Conservation (phyloP, 2,113 vertebrate species). For the Noctilio leporinus region DNA sequence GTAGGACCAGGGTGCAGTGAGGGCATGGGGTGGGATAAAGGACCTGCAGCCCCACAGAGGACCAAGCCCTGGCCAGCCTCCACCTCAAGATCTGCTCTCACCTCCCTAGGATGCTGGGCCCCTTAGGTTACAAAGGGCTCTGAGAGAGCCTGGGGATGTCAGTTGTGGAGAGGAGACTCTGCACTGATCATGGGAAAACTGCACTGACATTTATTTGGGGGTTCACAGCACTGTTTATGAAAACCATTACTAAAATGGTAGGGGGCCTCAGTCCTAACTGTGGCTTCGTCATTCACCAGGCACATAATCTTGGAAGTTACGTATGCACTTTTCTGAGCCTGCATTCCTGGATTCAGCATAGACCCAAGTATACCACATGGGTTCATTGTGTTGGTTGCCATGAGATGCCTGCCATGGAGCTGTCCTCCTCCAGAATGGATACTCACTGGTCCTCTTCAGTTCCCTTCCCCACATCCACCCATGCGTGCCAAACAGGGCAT, state of each 20-base stretch:
- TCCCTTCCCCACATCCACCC: not conserved
- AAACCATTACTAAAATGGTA: not conserved
- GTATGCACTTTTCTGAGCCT: not conserved
- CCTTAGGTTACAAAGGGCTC: not conserved
- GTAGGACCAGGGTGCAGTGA: not conserved
- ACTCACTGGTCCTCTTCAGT: not conserved
- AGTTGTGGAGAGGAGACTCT: not conserved
- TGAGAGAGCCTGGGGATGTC: not conserved
- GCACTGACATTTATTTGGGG: not conserved
- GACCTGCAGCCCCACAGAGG: not conserved
- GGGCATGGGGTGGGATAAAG: not conserved
- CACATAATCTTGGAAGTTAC: not conserved
- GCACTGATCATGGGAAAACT: not conserved
- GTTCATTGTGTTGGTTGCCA: not conserved
- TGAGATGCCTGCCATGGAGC: not conserved
- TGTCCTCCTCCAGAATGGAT: not conserved
- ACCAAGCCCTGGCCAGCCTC: not conserved
- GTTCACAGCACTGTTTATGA: not conserved
- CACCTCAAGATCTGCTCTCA: not conserved
- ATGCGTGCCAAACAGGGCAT: not conserved
- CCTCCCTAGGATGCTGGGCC: not conserved
- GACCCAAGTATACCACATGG: not conserved
- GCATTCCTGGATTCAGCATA: not conserved
- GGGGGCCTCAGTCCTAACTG: not conserved
- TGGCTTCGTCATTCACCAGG: not conserved